A percentile compares a stretch with the other conserved stretches of the same genome.
These are phyloP conservation scores for Serrognathus titanus DNA, from an alignment of 2,888 invertebrate genomes.

Conservation along the genomic window DNA sequence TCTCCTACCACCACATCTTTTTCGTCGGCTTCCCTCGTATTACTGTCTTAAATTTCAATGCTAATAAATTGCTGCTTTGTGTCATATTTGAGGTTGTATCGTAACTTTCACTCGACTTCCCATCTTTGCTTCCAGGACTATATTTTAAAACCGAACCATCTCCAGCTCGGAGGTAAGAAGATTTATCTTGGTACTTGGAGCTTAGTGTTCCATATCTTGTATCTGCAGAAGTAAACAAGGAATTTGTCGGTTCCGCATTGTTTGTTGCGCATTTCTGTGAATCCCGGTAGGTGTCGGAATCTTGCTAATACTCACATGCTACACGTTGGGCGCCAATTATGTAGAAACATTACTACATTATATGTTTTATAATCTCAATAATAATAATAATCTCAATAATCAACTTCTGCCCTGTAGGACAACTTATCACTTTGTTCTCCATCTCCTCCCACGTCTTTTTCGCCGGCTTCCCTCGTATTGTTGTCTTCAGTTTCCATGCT, in stretches of 20 bases:
- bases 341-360: too few relatives aligned
- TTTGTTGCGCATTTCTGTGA: conserved; percentile 34
- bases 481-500: conserved; percentile 60
- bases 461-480: conserved; percentile 53
- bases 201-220: conserved; percentile 36
- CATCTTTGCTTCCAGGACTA: conserved; percentile 32
- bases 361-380: too few relatives aligned
- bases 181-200: conserved; percentile 36
- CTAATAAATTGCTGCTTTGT: conserved; percentile 38
- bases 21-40: conserved; percentile 53
- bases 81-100: conserved; percentile 37
- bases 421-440: conserved; percentile 59
- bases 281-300: conserved; percentile 29
- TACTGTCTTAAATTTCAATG: conserved; percentile 58
- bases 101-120: conserved; percentile 29
- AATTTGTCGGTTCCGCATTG: conserved; percentile 30
- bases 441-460: conserved; percentile 57
- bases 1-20: conserved; percentile 57
- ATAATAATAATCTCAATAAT: too few relatives aligned
- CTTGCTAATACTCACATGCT: too few relatives aligned
- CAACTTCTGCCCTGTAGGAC: too few relatives aligned
- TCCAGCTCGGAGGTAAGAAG: conserved; percentile 36
- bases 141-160: conserved; percentile 37
- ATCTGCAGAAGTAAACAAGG: conserved; percentile 27
- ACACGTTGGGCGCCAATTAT: too few relatives aligned